Evolutionary conservation across 1,140 invertebrate species (phyloP).

Genomic region (Drosophila lini): DNA sequence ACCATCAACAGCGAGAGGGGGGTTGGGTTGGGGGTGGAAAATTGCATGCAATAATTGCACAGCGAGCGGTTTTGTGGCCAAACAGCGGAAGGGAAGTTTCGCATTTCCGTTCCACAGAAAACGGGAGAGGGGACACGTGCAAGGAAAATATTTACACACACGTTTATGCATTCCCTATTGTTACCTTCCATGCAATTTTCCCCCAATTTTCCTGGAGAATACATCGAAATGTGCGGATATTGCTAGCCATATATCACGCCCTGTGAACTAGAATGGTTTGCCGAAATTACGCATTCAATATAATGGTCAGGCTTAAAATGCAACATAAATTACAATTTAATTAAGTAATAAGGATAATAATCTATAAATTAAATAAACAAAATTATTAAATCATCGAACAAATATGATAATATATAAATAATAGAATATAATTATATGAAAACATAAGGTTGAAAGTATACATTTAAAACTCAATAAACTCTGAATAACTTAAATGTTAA

Average conservation of each 20-base stretch:
- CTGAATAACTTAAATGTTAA: neutral
- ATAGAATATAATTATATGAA: too few relatives aligned
- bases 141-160: constrained; percentile 61
- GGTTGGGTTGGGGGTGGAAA: constrained; percentile 37
- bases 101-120: constrained; percentile 58
- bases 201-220: constrained; percentile 17
- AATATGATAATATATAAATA: too few relatives aligned
- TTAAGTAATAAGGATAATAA: neutral
- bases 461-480: neutral
- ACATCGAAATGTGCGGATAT: constrained; percentile 19
- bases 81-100: constrained; percentile 41
- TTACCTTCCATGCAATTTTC: constrained; percentile 21
- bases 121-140: constrained; percentile 45
- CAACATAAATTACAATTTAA: neutral
- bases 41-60: constrained; percentile 73
- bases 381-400: too few relatives aligned
- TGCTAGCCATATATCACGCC: constrained; percentile 34
- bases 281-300: neutral
- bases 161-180: constrained; percentile 8
- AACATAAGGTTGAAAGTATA: neutral
- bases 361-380: neutral
- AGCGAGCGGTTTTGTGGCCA: constrained; percentile 61
- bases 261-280: constrained; percentile 21
- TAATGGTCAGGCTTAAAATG: neutral
- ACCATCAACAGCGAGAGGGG: neutral